These are phyloP conservation scores for Falco berigora DNA, from an alignment of 2,797 vertebrate genomes.

Conservation along the genomic window DNA sequence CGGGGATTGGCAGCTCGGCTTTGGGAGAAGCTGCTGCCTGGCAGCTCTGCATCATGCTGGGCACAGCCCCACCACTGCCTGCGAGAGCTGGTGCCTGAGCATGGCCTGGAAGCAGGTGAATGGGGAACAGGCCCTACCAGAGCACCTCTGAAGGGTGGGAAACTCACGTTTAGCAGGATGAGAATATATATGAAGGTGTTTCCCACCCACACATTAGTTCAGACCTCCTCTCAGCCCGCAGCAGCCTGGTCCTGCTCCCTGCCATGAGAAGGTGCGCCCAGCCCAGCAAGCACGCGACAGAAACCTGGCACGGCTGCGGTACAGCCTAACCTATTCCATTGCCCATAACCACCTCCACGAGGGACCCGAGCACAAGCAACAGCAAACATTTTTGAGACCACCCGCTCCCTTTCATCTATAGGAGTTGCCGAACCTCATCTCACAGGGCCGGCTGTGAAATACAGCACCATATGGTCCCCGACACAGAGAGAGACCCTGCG, in stretches of 20 bases:
- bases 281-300: neutral
- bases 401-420: neutral
- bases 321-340: fast-evolving
- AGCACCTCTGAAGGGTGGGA: neutral
- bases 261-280: neutral
- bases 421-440: fast-evolving
- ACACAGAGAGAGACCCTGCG: neutral
- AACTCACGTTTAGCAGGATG: neutral
- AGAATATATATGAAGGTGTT: neutral
- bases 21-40: neutral
- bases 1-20: neutral
- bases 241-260: neutral
- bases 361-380: neutral
- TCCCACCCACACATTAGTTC: neutral
- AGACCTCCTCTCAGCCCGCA: neutral
- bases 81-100: fast-evolving
- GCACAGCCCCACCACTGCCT: neutral
- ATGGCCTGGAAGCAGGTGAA: fast-evolving
- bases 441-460: neutral
- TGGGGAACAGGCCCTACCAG: neutral
- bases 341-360: fast-evolving
- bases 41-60: neutral
- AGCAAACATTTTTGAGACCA: neutral
- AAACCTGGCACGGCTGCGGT: fast-evolving
- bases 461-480: constrained; percentile 4